Evolutionary conservation across 2,888 invertebrate genomes (phyloP).

Genomic region (Plagodis pulveraria): DNA sequence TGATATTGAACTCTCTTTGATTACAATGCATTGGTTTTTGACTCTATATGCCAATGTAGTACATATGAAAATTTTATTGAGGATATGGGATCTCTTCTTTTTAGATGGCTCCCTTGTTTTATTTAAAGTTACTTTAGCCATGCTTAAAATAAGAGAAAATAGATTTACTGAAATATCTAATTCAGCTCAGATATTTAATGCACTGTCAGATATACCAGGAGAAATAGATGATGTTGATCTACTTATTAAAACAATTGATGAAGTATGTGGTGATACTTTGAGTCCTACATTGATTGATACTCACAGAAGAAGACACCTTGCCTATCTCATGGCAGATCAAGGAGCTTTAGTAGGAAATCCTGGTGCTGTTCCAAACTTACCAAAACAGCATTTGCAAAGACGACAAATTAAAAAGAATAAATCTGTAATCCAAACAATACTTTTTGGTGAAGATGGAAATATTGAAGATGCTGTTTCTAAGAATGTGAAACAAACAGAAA

Average conservation of each 20-base stretch:
- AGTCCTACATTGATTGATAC: conserved; percentile 95
- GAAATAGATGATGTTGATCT: conserved; percentile 96
- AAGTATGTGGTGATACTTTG: conserved; percentile 91
- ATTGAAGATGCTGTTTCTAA: conserved; percentile 96
- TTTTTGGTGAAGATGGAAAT: conserved; percentile 92
- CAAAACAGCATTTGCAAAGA: conserved; percentile 95
- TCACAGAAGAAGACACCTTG: conserved; percentile 95
- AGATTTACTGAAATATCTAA: conserved; percentile 95
- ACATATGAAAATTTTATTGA: conserved; percentile 95
- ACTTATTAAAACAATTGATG: conserved; percentile 89
- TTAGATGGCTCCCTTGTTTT: conserved; percentile 97
- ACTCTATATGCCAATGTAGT: conserved; percentile 98
- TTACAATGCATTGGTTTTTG: conserved; percentile 98
- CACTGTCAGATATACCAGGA: conserved; percentile 97
- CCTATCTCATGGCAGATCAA: conserved; percentile 98
- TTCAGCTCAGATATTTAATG: conserved; percentile 99
- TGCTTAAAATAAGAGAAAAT: conserved; percentile 92
- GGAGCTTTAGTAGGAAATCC: conserved; percentile 97
- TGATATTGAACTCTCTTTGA: conserved; percentile 97
- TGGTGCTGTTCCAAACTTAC: conserved; percentile 94
- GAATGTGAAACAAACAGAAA: conserved; percentile 99
- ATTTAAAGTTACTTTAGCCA: conserved; percentile 97
- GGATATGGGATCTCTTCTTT: conserved; percentile 99
- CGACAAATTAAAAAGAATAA: conserved; percentile 96
- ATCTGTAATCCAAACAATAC: conserved; percentile 94